Percentiles rank a stretch among this genome's conserved stretches.
Evolutionary conservation across 2,888 invertebrate species (phyloP).

Genomic region (Leucoma salicis): DNA sequence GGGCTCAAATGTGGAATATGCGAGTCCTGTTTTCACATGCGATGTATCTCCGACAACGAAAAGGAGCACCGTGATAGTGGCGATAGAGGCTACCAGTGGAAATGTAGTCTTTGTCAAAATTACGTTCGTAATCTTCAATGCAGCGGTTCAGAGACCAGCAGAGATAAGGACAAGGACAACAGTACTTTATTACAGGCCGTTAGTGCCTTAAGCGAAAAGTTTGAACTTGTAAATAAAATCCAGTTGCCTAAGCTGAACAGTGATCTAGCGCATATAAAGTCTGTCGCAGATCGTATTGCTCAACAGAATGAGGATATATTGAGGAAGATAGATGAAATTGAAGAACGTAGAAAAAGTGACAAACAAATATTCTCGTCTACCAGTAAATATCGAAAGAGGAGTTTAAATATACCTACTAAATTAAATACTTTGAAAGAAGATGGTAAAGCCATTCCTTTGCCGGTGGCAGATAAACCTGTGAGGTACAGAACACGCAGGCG

Average conservation of each 20-base stretch:
- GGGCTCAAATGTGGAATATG: slow-evolving; percentile 48
- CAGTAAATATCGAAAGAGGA: slow-evolving; percentile 40
- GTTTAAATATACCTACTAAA: slow-evolving; percentile 34
- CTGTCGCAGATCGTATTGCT: slow-evolving; percentile 46
- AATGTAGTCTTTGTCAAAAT: slow-evolving; percentile 54
- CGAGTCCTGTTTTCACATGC: slow-evolving; percentile 43
- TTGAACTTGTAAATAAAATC: slow-evolving; percentile 63
- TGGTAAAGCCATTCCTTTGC: slow-evolving; percentile 28
- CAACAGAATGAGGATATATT: slow-evolving; percentile 60
- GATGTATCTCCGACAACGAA: slow-evolving; percentile 33
- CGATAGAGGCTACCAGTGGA: slow-evolving; percentile 54
- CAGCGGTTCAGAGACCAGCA: slow-evolving; percentile 21
- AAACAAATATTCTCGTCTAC: slow-evolving; percentile 8
- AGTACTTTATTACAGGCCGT: slow-evolving; percentile 40
- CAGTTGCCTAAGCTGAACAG: slow-evolving; percentile 61
- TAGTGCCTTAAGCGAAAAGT: slow-evolving; percentile 51
- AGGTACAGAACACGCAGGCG: slow-evolving; percentile 46
- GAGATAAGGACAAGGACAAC: slow-evolving; percentile 30
- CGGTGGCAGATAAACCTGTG: slow-evolving; percentile 38
- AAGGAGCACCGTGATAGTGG: slow-evolving; percentile 42
- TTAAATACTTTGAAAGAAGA: slow-evolving; percentile 20
- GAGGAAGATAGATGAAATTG: slow-evolving; percentile 44
- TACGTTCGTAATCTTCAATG: slow-evolving; percentile 25
- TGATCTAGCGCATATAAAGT: slow-evolving; percentile 54
- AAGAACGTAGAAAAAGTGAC: slow-evolving; percentile 33